Percentiles rank a stretch among this genome's conserved stretches.
Conservation (phyloP, 2,888 invertebrate genomes). For the Leptogaster cylindrica region DNA sequence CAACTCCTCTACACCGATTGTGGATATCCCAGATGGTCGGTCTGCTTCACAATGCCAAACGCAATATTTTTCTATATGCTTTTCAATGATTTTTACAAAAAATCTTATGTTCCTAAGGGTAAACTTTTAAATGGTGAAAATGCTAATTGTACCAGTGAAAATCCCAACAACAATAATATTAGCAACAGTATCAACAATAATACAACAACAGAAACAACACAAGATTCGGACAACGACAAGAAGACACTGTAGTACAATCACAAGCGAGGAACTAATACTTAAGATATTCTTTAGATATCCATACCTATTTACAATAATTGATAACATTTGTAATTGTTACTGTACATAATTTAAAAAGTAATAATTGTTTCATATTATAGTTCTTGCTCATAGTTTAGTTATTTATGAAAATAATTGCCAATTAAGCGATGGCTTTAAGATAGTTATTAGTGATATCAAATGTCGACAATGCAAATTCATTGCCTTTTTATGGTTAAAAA, state of each 20-base stretch:
- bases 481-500: too few relatives aligned
- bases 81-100: constrained; percentile 89
- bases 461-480: too few relatives aligned
- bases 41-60: constrained; percentile 85
- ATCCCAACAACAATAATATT: constrained; percentile 53
- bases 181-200: constrained; percentile 52
- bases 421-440: constrained; percentile 14
- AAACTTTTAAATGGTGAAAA: constrained; percentile 47
- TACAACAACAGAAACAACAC: neutral
- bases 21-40: constrained; percentile 84
- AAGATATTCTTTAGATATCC: too few relatives aligned
- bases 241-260: neutral
- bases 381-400: constrained; percentile 3
- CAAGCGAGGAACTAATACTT: neutral
- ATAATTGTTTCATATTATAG: constrained; percentile 1
- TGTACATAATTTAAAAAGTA: constrained; percentile 11
- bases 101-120: constrained; percentile 66
- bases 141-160: constrained; percentile 49
- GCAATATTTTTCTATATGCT: constrained; percentile 92
- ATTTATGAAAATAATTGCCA: constrained; percentile 19
- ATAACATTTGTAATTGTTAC: neutral
- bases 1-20: constrained; percentile 87
- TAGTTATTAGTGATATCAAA: constrained; percentile 11
- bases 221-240: too few relatives aligned
- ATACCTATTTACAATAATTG: constrained; percentile 13